Percentiles rank a stretch among this genome's conserved stretches.
Conservation (phyloP, 2,888 invertebrate species). For the Xestobium rufovillosum region DNA sequence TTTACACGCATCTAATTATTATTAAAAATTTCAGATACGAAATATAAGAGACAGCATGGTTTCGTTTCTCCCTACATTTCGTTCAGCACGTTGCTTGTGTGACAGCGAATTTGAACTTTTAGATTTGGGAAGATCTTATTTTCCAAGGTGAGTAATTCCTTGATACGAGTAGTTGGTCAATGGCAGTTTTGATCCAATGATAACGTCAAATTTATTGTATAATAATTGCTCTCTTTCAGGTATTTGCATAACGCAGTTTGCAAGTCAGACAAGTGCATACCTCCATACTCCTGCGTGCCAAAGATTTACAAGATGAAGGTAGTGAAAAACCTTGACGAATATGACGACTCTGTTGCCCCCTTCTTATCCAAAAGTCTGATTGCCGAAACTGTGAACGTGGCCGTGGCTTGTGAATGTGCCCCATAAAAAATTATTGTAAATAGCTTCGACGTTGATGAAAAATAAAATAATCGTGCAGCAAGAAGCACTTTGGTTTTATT, state of each 20-base stretch:
- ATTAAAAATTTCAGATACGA: too few species aligned
- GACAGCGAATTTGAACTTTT: slow-evolving; percentile 26
- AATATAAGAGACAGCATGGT: too few species aligned
- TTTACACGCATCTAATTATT: too few species aligned
- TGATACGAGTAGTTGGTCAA: background rate
- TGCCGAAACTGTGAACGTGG: slow-evolving; percentile 32
- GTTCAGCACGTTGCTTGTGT: too few species aligned
- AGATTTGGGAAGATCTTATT: slow-evolving; percentile 32
- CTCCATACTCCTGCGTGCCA: slow-evolving; percentile 30
- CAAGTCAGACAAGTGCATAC: slow-evolving; percentile 31
- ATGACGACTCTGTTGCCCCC: slow-evolving; percentile 20
- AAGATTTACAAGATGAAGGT: slow-evolving; percentile 36
- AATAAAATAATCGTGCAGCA: too few species aligned
- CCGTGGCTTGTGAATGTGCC: slow-evolving; percentile 41
- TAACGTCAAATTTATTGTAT: slow-evolving; percentile 1
- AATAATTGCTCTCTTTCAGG: slow-evolving; percentile 22
- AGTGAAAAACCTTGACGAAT: slow-evolving; percentile 28
- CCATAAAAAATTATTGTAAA: too few species aligned
- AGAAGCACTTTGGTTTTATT: too few species aligned
- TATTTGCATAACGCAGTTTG: slow-evolving; percentile 35
- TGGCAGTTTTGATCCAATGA: background rate
- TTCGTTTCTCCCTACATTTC: too few species aligned
- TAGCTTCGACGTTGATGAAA: too few species aligned
- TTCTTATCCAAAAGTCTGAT: slow-evolving; percentile 33
- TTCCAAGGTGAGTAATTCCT: slow-evolving; percentile 31